Base-by-base conservation (phyloP, 2,888 invertebrate species). In the Pardosa pseudoannulata region DNA sequence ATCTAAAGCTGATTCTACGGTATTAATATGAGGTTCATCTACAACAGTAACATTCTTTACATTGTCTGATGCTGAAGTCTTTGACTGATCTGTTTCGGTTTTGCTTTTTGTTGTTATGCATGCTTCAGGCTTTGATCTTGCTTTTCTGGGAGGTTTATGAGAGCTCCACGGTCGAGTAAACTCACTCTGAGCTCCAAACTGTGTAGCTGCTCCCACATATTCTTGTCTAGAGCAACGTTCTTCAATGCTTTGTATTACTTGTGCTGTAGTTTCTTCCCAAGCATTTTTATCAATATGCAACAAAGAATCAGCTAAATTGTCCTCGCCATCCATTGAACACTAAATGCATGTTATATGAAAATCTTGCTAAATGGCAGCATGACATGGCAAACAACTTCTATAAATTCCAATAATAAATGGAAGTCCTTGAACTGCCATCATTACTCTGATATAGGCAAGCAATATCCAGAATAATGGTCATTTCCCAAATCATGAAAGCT, bases 281-380 rank as follows among this genome's bases (percentile, higher is more conserved):
- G 73, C 73, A 70, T 81, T 76, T 87, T 79, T 78, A 36, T 87
- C 87, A 79, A 76, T 64, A n/a, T 80, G 73, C 50, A 87, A 64
- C 70, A 87, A 74, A 50, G 81, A 76, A 73, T 87, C 82, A 41
- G 79, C 64, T 74, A 74, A 65, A 41, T 73, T 71, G 75, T 80
- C 80, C 65, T 87, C 87, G 32, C 80, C 80, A 76, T 87, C 87
- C 87, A 87, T 87, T 79, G 87, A 80, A 86, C 65, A 79, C 64
- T 56, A 86, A 56, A 79, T 41, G 62, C 85, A 86, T 86, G 79
- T 79, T 86, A 86, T 56, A 56, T 41, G 68, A 41, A 64, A 50
- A 78, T 64, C 78, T 85, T 79, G 56, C 36, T 56, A 78, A 50
- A 73, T 85, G 78, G 62, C 78, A 62, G 50, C 39, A 56, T 23